A percentile compares a stretch with the other conserved stretches of the same genome.
Evolutionary conservation across 53 echinoderm and acorn worm species (phyloP).

Genomic region (Echinometra lucunter): DNA sequence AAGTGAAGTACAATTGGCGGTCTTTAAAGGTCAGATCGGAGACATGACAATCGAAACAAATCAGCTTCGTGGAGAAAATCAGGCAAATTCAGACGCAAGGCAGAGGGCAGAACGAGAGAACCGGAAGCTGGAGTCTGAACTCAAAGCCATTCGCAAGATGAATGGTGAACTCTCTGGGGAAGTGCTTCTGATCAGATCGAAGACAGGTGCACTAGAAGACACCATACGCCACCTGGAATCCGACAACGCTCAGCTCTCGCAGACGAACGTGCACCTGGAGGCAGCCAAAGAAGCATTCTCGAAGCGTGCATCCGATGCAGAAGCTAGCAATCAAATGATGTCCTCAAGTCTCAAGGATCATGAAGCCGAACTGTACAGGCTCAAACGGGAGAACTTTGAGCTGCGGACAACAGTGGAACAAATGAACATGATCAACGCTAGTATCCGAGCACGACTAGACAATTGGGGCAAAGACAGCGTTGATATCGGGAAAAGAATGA

Average conservation of each 20-base stretch:
- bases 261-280: constrained; percentile 70
- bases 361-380: constrained; percentile 61
- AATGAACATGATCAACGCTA: constrained; percentile 74
- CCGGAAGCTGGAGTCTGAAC: constrained; percentile 70
- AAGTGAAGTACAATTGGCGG: constrained; percentile 73
- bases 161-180: constrained; percentile 70
- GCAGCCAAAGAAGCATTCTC: constrained; percentile 67
- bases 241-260: constrained; percentile 65
- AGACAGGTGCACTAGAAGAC: constrained; percentile 69
- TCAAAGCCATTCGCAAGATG: constrained; percentile 50
- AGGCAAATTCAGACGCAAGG: constrained; percentile 71
- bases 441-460: constrained; percentile 75
- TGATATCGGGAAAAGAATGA: constrained; percentile 77
- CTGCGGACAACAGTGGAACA: constrained; percentile 72
- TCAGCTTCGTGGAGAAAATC: constrained; percentile 78
- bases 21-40: constrained; percentile 72
- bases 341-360: constrained; percentile 66
- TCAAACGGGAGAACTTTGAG: constrained; percentile 80
- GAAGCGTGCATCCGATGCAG: constrained; percentile 67
- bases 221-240: constrained; percentile 72
- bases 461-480: constrained; percentile 82
- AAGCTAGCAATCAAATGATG: constrained; percentile 60
- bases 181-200: constrained; percentile 60
- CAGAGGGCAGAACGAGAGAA: constrained; percentile 72
- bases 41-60: constrained; percentile 73